A percentile compares a stretch with the other conserved stretches of the same genome.
Conservation (phyloP, 92 coral and sea anemone genomes). For the Epizoanthus illoricatus region DNA sequence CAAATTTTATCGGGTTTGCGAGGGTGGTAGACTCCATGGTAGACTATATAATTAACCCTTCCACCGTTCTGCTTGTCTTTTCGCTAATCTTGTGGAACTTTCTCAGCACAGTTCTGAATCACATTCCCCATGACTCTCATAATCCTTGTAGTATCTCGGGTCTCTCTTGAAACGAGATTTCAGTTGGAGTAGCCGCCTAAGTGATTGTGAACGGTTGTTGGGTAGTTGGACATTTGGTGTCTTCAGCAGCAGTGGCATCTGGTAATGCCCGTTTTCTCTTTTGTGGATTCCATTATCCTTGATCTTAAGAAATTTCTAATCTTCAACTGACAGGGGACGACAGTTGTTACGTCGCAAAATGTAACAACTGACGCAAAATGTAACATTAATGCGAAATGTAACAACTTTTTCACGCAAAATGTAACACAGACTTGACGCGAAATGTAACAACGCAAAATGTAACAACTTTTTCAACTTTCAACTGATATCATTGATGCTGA, state of each 20-base stretch:
- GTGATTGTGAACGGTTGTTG: constrained; percentile 44
- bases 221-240: constrained; percentile 31
- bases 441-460: too few species aligned
- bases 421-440: too few species aligned
- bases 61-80: background rate
- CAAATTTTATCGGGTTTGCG: constrained; percentile 16
- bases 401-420: too few species aligned
- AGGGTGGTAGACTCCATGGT: constrained; percentile 47
- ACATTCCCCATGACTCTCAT: constrained; percentile 39
- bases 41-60: constrained; percentile 20
- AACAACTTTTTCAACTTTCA: too few species aligned
- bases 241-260: constrained; percentile 46
- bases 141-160: constrained; percentile 36
- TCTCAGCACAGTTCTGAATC: constrained; percentile 39
- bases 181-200: constrained; percentile 37
- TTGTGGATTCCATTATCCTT: constrained; percentile 33
- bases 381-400: too few species aligned
- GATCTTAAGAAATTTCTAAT: background rate
- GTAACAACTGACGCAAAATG: too few species aligned
- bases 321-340: background rate
- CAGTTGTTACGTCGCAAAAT: background rate
- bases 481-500: too few species aligned
- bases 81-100: background rate
- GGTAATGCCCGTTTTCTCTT: constrained; percentile 47
- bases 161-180: constrained; percentile 39